phyloP scores from a whole-genome alignment of 2,113 vertebrate genomes.

The Haliaeetus leucogaster region DNA sequence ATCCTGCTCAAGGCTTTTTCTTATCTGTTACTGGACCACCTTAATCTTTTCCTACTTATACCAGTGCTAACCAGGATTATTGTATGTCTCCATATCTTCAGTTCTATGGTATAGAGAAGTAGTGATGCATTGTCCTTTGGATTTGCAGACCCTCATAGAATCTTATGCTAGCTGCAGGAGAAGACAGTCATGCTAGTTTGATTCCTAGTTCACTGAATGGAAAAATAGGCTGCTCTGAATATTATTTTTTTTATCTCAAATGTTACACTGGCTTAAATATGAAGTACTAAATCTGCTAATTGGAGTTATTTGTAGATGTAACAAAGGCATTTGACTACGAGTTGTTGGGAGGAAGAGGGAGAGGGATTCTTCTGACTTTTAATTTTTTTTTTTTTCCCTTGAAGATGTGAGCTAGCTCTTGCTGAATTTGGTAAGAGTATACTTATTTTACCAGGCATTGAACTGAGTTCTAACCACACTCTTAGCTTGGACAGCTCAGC shows the following conservation, averaged over 20 bases:
- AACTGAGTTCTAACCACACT: background rate
- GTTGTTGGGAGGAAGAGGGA: background rate
- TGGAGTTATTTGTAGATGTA: background rate
- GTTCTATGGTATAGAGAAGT: background rate
- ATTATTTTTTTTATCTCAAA: background rate
- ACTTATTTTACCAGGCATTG: background rate
- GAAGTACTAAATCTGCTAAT: background rate
- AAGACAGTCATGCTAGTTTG: background rate
- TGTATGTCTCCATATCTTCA: background rate
- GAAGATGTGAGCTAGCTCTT: background rate
- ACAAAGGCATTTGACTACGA: background rate
- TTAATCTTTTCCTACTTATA: background rate
- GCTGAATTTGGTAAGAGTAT: background rate
- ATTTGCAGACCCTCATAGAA: background rate
- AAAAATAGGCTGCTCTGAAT: background rate
- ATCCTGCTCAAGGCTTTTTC: background rate
- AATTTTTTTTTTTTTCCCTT: background rate
- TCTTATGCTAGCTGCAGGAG: background rate
- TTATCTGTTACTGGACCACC: background rate
- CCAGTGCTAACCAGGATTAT: background rate
- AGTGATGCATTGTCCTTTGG: background rate
- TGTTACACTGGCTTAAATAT: background rate
- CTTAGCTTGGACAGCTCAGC: background rate
- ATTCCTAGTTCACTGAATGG: background rate
- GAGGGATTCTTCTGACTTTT: background rate